Evolutionary conservation across 2,113 vertebrate genomes (phyloP).

Genomic region (Corythornis vintsioides): DNA sequence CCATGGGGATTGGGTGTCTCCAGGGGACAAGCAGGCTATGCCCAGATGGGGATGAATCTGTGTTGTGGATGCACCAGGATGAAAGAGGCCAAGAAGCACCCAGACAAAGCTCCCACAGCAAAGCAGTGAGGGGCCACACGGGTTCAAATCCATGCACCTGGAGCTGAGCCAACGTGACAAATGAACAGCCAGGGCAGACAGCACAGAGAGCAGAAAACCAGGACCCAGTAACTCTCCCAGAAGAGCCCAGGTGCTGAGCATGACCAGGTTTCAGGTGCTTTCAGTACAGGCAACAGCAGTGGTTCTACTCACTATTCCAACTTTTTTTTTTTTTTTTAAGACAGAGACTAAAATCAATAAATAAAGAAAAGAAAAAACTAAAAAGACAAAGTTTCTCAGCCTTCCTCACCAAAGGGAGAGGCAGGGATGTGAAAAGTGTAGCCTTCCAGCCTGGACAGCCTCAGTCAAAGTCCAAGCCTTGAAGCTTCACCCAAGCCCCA

Average conservation of each 20-base stretch:
- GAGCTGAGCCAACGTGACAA: not conserved
- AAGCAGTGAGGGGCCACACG: accelerated
- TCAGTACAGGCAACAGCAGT: not conserved
- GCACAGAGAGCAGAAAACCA: not conserved
- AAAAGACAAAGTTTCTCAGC: not conserved
- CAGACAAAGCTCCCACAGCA: not conserved
- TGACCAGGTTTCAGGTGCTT: not conserved
- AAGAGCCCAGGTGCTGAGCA: not conserved
- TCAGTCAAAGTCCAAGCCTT: not conserved
- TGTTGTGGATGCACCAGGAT: not conserved
- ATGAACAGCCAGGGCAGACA: not conserved
- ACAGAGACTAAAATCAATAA: not conserved
- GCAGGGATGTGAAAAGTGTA: not conserved
- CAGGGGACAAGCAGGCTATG: not conserved
- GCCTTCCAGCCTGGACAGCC: not conserved
- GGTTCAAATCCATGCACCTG: not conserved
- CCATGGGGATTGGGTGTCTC: accelerated
- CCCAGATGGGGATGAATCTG: not conserved
- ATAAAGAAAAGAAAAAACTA: too few relatives aligned
- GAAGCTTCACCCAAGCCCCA: not conserved
- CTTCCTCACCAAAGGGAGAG: not conserved
- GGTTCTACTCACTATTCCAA: not conserved
- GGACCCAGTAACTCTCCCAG: not conserved
- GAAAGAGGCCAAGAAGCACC: not conserved
- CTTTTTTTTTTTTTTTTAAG: too few relatives aligned